phyloP scores from a whole-genome alignment of 2,113 vertebrate genomes.

The Planiliza haematocheilus region DNA sequence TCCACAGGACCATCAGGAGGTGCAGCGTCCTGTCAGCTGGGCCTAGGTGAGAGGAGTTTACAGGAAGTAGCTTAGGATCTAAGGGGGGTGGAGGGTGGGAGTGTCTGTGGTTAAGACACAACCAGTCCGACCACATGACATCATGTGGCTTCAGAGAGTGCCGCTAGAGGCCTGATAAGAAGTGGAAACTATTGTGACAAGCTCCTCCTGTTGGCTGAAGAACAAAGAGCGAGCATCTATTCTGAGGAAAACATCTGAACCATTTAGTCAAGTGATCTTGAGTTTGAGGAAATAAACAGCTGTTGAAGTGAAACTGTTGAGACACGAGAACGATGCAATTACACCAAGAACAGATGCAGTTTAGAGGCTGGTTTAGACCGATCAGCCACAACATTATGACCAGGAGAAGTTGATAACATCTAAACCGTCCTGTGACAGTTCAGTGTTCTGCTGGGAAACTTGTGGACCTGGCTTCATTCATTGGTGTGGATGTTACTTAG shows the following conservation, averaged over 20 bases:
- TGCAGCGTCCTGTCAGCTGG: constrained; percentile 82
- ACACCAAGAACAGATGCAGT: neutral
- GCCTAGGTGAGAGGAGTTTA: constrained; percentile 74
- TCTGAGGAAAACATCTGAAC: fast-evolving
- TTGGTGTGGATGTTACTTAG: no score
- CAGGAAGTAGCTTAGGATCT: neutral
- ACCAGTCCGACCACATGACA: constrained; percentile 7
- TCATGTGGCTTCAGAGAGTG: constrained; percentile 57
- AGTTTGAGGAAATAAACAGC: no score
- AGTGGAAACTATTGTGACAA: constrained; percentile 65
- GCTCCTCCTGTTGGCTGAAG: constrained; percentile 10
- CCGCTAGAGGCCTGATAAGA: constrained; percentile 44
- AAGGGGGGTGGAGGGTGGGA: constrained; percentile 15
- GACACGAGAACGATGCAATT: no score
- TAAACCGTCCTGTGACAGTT: no score
- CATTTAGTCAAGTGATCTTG: no score
- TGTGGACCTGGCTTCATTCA: no score
- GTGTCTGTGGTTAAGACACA: constrained; percentile 20
- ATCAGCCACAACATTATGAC: no score
- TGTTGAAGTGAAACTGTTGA: no score
- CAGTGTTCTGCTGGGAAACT: no score
- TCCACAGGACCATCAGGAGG: constrained; percentile 84
- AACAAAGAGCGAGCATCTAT: constrained; percentile 11
- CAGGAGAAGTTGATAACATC: no score
- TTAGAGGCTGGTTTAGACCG: neutral